Evolutionary conservation across 2,113 vertebrate species (phyloP).

Genomic region (Cervus canadensis): DNA sequence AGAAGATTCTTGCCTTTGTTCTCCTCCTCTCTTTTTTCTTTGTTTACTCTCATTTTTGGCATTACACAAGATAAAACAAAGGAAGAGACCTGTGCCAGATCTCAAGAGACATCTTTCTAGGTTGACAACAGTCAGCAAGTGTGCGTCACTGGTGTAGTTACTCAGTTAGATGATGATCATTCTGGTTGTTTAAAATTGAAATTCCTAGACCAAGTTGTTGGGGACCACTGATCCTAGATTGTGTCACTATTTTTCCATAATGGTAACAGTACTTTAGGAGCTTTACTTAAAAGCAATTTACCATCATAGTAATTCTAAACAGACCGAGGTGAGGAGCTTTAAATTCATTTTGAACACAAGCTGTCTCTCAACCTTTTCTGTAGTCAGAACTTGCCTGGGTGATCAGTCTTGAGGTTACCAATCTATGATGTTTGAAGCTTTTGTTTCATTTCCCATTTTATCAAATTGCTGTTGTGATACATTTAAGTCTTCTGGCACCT

Average conservation of each 20-base stretch:
- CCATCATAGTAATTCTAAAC: background rate
- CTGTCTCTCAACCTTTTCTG: background rate
- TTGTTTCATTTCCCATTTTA: background rate
- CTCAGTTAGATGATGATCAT: background rate
- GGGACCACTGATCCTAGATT: background rate
- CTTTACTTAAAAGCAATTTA: background rate
- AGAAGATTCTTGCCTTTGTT: background rate
- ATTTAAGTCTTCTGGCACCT: background rate
- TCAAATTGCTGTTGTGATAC: background rate
- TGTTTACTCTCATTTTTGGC: background rate
- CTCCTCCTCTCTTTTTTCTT: background rate
- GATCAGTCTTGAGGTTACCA: background rate
- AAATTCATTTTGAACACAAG: background rate
- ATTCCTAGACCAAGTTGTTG: background rate
- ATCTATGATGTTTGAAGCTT: background rate
- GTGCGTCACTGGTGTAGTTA: background rate
- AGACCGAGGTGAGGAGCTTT: background rate
- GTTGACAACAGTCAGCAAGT: background rate
- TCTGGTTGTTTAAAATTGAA: constrained; percentile 9
- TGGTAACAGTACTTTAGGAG: background rate
- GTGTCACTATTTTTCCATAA: background rate
- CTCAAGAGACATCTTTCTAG: background rate
- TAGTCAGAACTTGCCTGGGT: background rate
- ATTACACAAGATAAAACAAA: background rate
- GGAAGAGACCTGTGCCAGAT: background rate